Conservation (phyloP, 1,140 invertebrate genomes). For the Hermetia illucens region DNA sequence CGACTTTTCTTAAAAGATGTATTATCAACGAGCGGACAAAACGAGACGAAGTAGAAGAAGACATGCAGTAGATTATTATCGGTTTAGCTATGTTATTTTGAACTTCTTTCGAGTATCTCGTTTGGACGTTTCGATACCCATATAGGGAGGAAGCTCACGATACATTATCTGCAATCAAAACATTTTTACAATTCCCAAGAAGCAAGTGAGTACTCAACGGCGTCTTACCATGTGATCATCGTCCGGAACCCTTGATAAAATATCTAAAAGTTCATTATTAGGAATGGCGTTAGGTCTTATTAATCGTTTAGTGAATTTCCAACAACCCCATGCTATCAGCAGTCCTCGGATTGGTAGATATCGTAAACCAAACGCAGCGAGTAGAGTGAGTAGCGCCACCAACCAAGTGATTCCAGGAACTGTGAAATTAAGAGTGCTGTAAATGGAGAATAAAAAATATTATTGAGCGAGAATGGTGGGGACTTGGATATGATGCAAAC, state of each 20-base stretch:
- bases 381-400: constrained; percentile 60
- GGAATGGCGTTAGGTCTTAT: constrained; percentile 86
- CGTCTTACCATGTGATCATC: constrained; percentile 74
- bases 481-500: constrained; percentile 39
- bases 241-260: constrained; percentile 89
- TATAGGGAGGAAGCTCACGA: no score
- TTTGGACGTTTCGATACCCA: no score
- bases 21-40: no score
- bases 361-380: constrained; percentile 70
- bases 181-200: no score
- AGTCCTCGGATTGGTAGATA: constrained; percentile 82
- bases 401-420: constrained; percentile 92
- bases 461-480: not conserved
- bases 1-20: no score
- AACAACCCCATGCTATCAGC: constrained; percentile 91
- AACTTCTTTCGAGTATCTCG: no score
- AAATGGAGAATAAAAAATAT: constrained; percentile 23
- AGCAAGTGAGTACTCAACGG: no score
- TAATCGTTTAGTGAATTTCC: constrained; percentile 92
- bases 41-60: no score
- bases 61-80: no score
- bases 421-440: constrained; percentile 90
- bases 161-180: no score
- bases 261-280: constrained; percentile 94
- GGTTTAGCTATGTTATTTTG: no score